Base-by-base conservation (phyloP, 2,113 vertebrate species). In the Pseudolaguvia tuberculata region DNA sequence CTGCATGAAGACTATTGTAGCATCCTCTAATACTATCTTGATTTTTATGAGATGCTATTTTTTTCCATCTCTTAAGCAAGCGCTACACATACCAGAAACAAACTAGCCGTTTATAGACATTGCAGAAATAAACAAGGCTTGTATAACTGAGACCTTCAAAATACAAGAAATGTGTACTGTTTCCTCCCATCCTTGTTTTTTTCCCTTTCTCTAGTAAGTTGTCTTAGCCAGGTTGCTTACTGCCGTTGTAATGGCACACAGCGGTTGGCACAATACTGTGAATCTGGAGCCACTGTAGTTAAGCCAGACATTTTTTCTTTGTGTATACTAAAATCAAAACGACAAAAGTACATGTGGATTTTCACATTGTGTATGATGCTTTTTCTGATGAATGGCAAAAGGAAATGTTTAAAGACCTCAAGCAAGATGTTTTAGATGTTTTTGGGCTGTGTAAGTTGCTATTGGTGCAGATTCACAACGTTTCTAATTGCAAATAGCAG, bases 211-310 rank as follows among this genome's bases (percentile, higher is more conserved):
- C 74, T 83, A 79, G 84, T 83, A 75, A 85, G 84, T 90, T 79
- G 86, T 88, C 85, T 74, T 83, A 83, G 87, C 88, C 70, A 78
- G 83, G 82, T 85, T 86, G 87, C 78, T n/a, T 83, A 73, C 82
- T 53, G 77, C 79, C 84, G 75, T 31, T 31, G 23, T 66, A 56
- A 78, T 57, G 83, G 80, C 73, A 21, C 23, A 82, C 78, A 76
- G 87, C 86, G 82, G 85, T 83, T 73, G 88, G 85, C 86, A 84
- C 83, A 84, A 89, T 89, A 90, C 90, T 91, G 90, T 92, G 90
- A 92, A 90, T 89, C 85, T 87, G 85, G 88, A 91, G 89, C 87
- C 86, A 83, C 86, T 90, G 90, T 88, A 91, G 85, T 87, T 90
- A 87, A 35, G 86, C 86, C 78, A 88, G 84, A 87, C 80, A 78